Evolutionary conservation across 2,797 vertebrate species (phyloP).

Genomic region (Melopsittacus undulatus): DNA sequence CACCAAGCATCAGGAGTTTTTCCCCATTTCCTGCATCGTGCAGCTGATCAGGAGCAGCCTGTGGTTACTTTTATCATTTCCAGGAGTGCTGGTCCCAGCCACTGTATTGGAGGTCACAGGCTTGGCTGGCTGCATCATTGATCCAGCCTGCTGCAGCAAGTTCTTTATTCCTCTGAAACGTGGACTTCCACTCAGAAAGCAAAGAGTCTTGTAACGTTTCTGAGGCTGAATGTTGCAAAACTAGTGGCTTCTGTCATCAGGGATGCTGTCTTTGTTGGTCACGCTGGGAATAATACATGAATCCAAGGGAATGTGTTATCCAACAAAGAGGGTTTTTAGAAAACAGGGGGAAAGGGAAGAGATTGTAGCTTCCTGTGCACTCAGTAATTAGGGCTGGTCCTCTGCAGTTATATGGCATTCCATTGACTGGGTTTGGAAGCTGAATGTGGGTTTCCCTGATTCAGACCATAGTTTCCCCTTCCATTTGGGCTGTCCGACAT

Average conservation of each 20-base stretch:
- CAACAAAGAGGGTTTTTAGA: background rate
- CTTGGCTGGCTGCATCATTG: conserved; percentile 17
- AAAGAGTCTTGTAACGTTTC: conserved; percentile 12
- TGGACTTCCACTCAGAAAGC: conserved; percentile 22
- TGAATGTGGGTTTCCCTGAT: background rate
- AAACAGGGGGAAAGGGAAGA: background rate
- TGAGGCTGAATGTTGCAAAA: conserved; percentile 16
- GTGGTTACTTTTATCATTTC: conserved; percentile 16
- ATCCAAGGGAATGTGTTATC: background rate
- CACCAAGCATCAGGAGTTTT: background rate
- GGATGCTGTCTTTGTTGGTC: conserved; percentile 1
- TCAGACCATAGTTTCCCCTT: background rate
- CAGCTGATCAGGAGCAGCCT: background rate
- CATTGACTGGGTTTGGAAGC: background rate
- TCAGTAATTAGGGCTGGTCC: background rate
- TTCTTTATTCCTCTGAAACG: conserved; percentile 32
- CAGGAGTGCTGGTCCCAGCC: background rate
- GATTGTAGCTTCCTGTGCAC: background rate
- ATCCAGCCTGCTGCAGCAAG: conserved; percentile 12
- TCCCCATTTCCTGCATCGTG: background rate
- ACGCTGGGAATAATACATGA: background rate
- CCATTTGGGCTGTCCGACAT: fast-evolving
- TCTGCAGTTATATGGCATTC: background rate
- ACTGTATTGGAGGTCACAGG: background rate
- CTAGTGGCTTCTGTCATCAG: conserved; percentile 30